Base-by-base conservation (phyloP, 2,888 invertebrate species). In the Plusia festucae region DNA sequence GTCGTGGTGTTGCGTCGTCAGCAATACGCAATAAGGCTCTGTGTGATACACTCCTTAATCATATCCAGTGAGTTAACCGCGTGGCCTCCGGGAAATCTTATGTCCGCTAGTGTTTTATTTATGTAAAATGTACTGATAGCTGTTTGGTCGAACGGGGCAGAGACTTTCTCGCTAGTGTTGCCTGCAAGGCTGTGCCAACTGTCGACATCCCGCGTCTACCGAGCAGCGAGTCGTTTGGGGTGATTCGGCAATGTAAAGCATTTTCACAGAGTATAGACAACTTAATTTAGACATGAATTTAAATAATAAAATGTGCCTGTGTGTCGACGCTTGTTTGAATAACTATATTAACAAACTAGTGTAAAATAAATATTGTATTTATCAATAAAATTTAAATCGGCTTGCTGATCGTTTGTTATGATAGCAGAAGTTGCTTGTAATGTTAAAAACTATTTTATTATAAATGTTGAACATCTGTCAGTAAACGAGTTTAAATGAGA, bases 181-280 rank as follows among this genome's bases (percentile, higher is more conserved):
- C 58, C 56, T 53, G n/a, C 46, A 65, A 70, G 73, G 79, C 73
- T 74, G 73, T 79, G 75, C 69, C 73, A 65, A 75, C 68, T 22
- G 66, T 56, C 61, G 20, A 24, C 16, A 57, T 49, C 63, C 71
- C 70, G 56, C 52, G 44, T 76, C 67, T 56, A 65, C 63, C 62
- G 16, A 65, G 54, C 52, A 67, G 65, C 59, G 64, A 57, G 67
- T 66, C 68, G 69, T 78, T 72, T 86, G 88, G 89, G 91, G 92
- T 91, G 88, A 90, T 91, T 91, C 91, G 91, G 88, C 91, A 90
- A 86, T 82, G 78, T 87, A 85, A 82, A 85, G 82, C 85, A 84
- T 87, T 85, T 81, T 73, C 68, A 64, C 57, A 59, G 67, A 65
- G 49, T 68, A 65, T 75, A 73, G 60, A 68, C 58, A 65, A 59